These are phyloP conservation scores for Dicyrtoma fusca DNA, from an alignment of 2,888 invertebrate species.

Conservation along the genomic window DNA sequence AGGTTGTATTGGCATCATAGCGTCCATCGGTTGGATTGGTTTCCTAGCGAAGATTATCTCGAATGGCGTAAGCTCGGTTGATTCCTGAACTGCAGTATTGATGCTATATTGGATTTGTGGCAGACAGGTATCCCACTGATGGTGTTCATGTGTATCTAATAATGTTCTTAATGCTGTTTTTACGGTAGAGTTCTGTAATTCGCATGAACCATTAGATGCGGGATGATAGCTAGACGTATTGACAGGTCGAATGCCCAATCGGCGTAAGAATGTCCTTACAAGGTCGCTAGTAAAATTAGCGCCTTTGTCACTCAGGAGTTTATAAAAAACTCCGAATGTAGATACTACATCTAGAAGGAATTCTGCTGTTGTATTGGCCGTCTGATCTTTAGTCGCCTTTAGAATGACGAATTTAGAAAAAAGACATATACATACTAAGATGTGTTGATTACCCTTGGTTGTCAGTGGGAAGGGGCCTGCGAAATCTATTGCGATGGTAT, in stretches of 20 bases:
- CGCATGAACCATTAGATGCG: not conserved
- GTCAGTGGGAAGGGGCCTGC: constrained; percentile 8
- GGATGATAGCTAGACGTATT: not conserved
- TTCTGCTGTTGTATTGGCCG: not conserved
- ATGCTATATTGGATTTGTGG: not conserved
- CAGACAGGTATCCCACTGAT: not conserved
- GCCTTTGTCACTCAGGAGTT: constrained; percentile 1
- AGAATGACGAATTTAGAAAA: constrained; percentile 8
- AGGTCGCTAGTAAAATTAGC: not conserved
- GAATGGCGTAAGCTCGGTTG: not conserved
- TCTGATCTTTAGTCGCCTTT: not conserved
- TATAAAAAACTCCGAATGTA: not conserved
- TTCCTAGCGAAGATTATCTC: not conserved
- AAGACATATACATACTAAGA: not conserved
- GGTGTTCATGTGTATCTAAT: not conserved
- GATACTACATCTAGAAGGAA: constrained; percentile 4
- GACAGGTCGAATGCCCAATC: not conserved
- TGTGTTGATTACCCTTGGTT: not conserved
- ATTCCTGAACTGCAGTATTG: not conserved
- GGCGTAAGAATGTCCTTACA: not conserved
- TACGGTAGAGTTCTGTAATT: not conserved
- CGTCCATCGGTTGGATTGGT: constrained; percentile 1
- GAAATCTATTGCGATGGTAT: constrained; percentile 3
- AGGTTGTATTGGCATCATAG: not conserved
- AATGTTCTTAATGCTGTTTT: not conserved